These are phyloP conservation scores for Nasonia vitripennis DNA, from an alignment of 1,140 invertebrate genomes.

Conservation along the genomic window DNA sequence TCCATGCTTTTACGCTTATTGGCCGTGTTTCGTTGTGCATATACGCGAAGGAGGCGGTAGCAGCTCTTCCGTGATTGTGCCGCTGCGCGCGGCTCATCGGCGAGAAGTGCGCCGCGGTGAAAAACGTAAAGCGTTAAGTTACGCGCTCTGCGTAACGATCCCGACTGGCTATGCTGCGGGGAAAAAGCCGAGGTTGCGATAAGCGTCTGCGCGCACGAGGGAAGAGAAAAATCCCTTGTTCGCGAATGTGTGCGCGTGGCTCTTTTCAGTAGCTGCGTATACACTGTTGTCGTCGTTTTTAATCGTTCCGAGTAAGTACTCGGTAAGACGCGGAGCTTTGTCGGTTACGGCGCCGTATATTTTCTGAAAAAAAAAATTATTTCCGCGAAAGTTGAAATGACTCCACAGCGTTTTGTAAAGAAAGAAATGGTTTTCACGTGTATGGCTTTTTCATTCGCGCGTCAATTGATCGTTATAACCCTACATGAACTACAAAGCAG, in stretches of 20 bases:
- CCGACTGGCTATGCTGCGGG: neutral
- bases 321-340: neutral
- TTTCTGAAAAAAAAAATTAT: neutral
- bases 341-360: neutral
- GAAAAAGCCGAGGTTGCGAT: neutral
- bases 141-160: neutral
- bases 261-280: neutral
- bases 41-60: neutral
- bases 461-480: neutral
- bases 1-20: constrained; percentile 56
- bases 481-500: neutral
- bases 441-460: neutral
- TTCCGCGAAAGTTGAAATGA: constrained; percentile 34
- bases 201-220: neutral
- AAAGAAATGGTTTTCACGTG: constrained; percentile 7
- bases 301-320: constrained; percentile 8
- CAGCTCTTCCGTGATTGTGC: constrained; percentile 42
- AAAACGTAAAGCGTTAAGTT: constrained; percentile 15
- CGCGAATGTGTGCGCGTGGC: too few relatives aligned
- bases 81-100: constrained; percentile 11
- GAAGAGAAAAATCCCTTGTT: neutral
- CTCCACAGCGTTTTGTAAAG: neutral
- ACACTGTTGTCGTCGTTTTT: neutral
- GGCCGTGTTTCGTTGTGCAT: constrained; percentile 26
- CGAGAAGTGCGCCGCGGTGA: neutral